Evolutionary conservation across 1,140 invertebrate genomes (phyloP).

Genomic region (Dufourea novaeangliae): DNA sequence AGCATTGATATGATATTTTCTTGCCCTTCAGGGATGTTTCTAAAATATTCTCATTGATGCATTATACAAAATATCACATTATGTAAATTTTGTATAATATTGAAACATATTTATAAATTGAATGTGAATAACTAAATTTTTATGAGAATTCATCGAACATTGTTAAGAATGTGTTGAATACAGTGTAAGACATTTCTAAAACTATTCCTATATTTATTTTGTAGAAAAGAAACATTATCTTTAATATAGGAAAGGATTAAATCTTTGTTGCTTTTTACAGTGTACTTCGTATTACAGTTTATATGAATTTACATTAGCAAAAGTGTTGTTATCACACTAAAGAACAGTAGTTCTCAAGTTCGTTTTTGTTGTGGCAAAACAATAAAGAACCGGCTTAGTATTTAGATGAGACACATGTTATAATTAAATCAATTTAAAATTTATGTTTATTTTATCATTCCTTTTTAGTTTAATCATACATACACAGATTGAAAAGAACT

Average conservation of each 20-base stretch:
- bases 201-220: slow-evolving; percentile 38
- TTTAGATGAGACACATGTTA: neutral
- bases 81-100: neutral
- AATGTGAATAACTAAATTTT: slow-evolving; percentile 11
- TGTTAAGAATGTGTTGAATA: slow-evolving; percentile 19
- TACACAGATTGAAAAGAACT: neutral
- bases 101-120: neutral
- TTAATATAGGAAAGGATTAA: slow-evolving; percentile 43
- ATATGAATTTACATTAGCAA: slow-evolving; percentile 18
- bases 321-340: slow-evolving; percentile 14
- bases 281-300: slow-evolving; percentile 2
- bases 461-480: neutral
- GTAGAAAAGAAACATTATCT: slow-evolving; percentile 27
- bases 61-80: neutral
- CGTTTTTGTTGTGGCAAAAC: neutral
- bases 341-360: slow-evolving; percentile 2
- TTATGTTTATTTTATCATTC: neutral
- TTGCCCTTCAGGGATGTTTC: neutral
- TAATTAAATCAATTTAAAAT: neutral
- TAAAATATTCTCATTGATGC: neutral
- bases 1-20: slow-evolving; percentile 16
- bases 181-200: slow-evolving; percentile 31
- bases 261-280: slow-evolving; percentile 15
- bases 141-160: slow-evolving; percentile 62
- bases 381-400: slow-evolving; percentile 8